Conservation (phyloP, 2,888 invertebrate species). For the Hedya salicella region DNA sequence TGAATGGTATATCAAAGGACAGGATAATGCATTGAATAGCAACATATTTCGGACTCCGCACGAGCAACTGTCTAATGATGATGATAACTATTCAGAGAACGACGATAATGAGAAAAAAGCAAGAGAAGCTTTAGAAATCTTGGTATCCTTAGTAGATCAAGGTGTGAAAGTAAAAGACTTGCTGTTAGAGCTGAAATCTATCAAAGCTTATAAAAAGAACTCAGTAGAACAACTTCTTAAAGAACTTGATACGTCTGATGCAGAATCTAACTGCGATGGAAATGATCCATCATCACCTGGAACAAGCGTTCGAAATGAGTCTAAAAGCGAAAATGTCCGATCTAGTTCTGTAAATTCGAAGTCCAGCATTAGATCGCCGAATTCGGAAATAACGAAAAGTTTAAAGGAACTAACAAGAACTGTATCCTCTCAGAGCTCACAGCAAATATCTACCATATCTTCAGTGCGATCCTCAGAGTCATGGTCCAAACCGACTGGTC, state of each 20-base stretch:
- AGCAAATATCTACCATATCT: slow-evolving; percentile 2
- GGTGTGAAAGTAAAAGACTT: slow-evolving; percentile 25
- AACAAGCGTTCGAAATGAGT: neutral
- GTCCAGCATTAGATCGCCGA: neutral
- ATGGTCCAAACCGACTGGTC: slow-evolving; percentile 34
- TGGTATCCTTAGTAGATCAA: slow-evolving; percentile 16
- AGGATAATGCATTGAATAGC: slow-evolving; percentile 50
- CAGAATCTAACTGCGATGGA: neutral
- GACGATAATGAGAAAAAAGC: slow-evolving; percentile 22
- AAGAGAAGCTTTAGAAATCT: slow-evolving; percentile 16
- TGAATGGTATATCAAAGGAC: slow-evolving; percentile 56
- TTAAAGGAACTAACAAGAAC: neutral
- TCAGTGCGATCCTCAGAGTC: slow-evolving; percentile 12
- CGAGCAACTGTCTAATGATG: slow-evolving; percentile 12
- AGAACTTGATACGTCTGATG: slow-evolving; percentile 6
- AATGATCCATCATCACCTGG: neutral
- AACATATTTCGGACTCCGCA: slow-evolving; percentile 47
- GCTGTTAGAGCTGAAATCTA: slow-evolving; percentile 10
- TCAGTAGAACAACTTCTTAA: slow-evolving; percentile 11
- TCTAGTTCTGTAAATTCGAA: neutral
- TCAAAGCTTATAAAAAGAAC: slow-evolving; percentile 18
- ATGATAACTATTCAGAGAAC: neutral
- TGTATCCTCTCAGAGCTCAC: neutral
- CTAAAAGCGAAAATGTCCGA: neutral
- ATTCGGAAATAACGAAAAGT: neutral